Conservation (phyloP, 2,888 invertebrate species). For the Lepeophtheirus nordmannii region DNA sequence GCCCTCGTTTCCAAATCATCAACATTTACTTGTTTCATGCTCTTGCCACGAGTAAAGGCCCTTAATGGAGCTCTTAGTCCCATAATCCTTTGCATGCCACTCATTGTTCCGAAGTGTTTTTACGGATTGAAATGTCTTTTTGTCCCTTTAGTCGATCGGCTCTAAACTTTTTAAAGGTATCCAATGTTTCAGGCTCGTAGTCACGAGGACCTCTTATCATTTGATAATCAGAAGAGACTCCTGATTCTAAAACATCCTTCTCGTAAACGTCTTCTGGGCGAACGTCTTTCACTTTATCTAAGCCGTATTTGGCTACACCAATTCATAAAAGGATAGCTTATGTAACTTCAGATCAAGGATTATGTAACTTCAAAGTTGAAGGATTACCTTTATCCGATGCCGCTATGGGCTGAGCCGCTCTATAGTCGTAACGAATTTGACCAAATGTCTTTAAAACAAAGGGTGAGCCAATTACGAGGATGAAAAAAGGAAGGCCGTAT, state of each 20-base stretch:
- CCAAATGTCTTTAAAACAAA: neutral
- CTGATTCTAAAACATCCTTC: neutral
- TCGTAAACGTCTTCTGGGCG: neutral
- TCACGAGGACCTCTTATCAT: slow-evolving; percentile 3
- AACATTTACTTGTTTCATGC: slow-evolving; percentile 15
- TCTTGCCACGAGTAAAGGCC: neutral
- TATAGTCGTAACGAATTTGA: neutral
- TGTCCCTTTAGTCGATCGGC: neutral
- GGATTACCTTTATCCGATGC: neutral
- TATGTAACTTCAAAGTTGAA: neutral
- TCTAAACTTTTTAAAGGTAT: neutral
- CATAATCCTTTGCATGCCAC: neutral
- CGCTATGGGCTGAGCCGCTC: neutral
- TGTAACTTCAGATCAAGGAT: neutral
- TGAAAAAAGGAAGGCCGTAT: neutral
- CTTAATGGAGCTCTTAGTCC: neutral
- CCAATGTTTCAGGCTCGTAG: neutral
- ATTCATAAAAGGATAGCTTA: neutral
- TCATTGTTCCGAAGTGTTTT: neutral
- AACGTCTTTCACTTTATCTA: neutral
- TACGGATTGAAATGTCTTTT: neutral
- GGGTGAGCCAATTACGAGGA: neutral
- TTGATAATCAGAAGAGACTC: neutral
- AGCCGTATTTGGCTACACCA: neutral
- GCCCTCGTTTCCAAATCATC: slow-evolving; percentile 9